A percentile compares a stretch with the other conserved stretches of the same genome.
These are phyloP conservation scores for Scomber japonicus DNA, from an alignment of 2,113 vertebrate species.

Conservation along the genomic window DNA sequence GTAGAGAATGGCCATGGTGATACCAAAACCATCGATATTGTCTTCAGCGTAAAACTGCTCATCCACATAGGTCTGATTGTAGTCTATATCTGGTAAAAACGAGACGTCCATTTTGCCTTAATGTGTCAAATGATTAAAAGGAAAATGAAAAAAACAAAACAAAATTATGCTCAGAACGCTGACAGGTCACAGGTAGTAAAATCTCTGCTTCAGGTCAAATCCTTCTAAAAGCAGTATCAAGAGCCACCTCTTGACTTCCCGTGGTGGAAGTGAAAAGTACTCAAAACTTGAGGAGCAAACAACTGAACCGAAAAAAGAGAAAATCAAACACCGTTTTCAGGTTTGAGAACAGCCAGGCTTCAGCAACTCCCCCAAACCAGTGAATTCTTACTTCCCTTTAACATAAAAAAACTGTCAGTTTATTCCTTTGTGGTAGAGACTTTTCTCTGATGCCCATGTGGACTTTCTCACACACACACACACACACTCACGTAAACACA, in stretches of 20 bases:
- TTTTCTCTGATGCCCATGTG: slow-evolving; percentile 4
- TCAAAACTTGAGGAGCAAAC: slow-evolving; percentile 12
- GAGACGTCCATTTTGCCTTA: slow-evolving; percentile 55
- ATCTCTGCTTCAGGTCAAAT: not conserved
- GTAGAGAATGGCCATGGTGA: slow-evolving; percentile 79
- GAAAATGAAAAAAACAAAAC: not conserved
- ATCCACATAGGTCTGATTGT: slow-evolving; percentile 55
- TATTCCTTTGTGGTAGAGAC: slow-evolving; percentile 38
- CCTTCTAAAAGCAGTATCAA: slow-evolving; percentile 9
- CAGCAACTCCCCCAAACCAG: slow-evolving; percentile 9
- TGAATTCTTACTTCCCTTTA: slow-evolving; percentile 19
- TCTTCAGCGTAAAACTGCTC: slow-evolving; percentile 29
- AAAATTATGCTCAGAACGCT: not conserved
- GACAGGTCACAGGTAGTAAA: not conserved
- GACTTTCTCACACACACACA: slow-evolving; percentile 7
- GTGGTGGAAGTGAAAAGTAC: not conserved
- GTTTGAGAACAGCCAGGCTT: slow-evolving; percentile 12
- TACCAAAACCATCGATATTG: slow-evolving; percentile 50
- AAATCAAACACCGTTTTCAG: slow-evolving; percentile 35
- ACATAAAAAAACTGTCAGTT: slow-evolving; percentile 3
- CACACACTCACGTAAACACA: slow-evolving; percentile 18
- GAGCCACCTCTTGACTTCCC: slow-evolving; percentile 1
- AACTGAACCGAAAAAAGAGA: slow-evolving; percentile 21
- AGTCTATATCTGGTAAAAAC: slow-evolving; percentile 16
- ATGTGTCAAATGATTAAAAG: not conserved